Percentiles rank a stretch among this genome's conserved stretches.
phyloP scores from a whole-genome alignment of 2,113 vertebrate species.

The Lethenteron reissneri region DNA sequence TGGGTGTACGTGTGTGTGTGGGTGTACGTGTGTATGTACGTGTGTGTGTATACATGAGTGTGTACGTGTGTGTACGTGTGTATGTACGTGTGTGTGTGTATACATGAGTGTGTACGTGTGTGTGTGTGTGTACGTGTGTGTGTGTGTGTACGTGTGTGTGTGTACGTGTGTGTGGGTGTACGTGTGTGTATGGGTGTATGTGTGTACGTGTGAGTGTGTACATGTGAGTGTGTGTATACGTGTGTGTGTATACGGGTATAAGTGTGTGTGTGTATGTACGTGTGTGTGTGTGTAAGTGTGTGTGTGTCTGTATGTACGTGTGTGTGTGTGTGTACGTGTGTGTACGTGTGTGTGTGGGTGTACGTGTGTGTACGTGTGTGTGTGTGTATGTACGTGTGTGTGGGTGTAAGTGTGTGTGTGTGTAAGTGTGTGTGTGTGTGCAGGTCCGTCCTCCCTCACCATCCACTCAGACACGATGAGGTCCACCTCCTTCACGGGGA shows the following conservation, averaged over 20 bases:
- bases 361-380: not conserved
- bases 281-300: not conserved
- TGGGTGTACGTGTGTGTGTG: too few species aligned
- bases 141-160: too few species aligned
- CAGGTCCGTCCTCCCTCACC: conserved; percentile 34
- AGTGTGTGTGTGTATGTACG: not conserved
- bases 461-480: conserved; percentile 95
- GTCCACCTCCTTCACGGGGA: conserved; percentile 73
- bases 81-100: too few species aligned
- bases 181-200: too few species aligned
- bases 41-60: too few species aligned
- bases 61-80: too few species aligned
- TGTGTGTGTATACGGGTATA: not conserved
- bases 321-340: not conserved
- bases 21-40: too few species aligned
- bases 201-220: too few species aligned
- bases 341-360: not conserved
- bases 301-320: not conserved
- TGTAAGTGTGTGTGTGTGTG: not conserved
- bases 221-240: too few species aligned
- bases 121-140: too few species aligned
- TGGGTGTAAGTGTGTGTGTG: not conserved
- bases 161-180: too few species aligned
- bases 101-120: too few species aligned
- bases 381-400: not conserved